A percentile compares a stretch with the other conserved stretches of the same genome.
Conservation (phyloP, 2,113 vertebrate genomes). For the Syrmaticus mikado region DNA sequence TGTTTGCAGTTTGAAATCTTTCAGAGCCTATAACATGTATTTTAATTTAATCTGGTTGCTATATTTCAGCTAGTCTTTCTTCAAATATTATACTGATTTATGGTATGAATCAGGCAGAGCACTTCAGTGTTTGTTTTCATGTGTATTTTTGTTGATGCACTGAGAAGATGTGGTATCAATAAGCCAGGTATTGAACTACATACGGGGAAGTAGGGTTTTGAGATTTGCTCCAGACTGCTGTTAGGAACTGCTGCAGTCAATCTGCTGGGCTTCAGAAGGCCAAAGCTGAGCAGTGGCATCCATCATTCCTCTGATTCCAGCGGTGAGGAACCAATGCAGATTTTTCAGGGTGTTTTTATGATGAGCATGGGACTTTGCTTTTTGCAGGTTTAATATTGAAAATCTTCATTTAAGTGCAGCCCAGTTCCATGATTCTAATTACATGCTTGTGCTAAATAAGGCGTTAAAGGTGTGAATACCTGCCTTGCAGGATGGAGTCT, state of each 20-base stretch:
- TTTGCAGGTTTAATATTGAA: not conserved
- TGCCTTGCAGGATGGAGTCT: not conserved
- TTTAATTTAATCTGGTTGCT: not conserved
- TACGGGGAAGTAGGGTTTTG: not conserved
- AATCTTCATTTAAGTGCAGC: not conserved
- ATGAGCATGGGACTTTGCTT: not conserved
- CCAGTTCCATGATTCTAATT: not conserved
- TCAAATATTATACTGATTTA: not conserved
- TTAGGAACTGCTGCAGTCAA: not conserved
- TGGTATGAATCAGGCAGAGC: not conserved
- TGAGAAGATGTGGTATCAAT: not conserved
- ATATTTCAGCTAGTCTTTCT: not conserved
- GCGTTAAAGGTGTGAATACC: not conserved
- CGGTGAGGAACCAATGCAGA: not conserved
- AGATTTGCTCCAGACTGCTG: not conserved
- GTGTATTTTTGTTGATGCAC: no score
- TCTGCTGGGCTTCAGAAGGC: not conserved
- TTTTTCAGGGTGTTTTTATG: not conserved
- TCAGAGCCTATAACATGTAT: not conserved
- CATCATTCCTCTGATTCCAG: not conserved
- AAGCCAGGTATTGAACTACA: not conserved
- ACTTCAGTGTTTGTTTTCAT: not conserved
- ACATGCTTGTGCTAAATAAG: not conserved
- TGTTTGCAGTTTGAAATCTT: not conserved
- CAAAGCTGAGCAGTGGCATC: not conserved